Evolutionary conservation across 2,113 vertebrate genomes (phyloP).

Genomic region (Collichthys lucidus): DNA sequence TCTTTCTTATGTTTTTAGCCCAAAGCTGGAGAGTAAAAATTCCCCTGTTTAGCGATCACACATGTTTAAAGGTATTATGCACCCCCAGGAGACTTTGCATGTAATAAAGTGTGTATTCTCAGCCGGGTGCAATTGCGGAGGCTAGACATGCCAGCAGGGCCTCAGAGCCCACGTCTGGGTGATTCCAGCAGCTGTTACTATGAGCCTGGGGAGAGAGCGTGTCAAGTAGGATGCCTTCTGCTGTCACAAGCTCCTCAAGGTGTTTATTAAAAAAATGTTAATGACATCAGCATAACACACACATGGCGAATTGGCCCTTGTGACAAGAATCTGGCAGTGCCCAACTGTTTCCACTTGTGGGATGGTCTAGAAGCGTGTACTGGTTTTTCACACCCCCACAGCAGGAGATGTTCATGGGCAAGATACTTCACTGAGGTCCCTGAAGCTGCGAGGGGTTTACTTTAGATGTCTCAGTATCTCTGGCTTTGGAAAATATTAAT

Average conservation of each 20-base stretch:
- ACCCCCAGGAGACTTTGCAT: constrained; percentile 72
- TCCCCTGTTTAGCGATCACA: constrained; percentile 71
- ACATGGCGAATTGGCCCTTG: constrained; percentile 59
- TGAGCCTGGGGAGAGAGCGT: constrained; percentile 67
- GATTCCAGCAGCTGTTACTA: constrained; percentile 80
- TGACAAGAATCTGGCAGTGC: constrained; percentile 73
- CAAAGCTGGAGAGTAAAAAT: constrained; percentile 64
- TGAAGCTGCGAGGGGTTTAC: constrained; percentile 36
- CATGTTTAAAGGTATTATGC: constrained; percentile 72
- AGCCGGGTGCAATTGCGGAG: constrained; percentile 67
- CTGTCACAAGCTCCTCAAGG: constrained; percentile 80
- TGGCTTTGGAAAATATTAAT: constrained; percentile 65
- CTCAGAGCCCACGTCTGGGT: constrained; percentile 69
- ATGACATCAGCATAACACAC: constrained; percentile 67
- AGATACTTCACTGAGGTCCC: constrained; percentile 60
- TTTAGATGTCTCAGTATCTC: constrained; percentile 60
- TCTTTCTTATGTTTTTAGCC: constrained; percentile 33
- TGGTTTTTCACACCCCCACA: constrained; percentile 60
- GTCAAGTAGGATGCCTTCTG: constrained; percentile 79
- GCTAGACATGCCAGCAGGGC: constrained; percentile 66
- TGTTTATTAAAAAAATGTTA: constrained; percentile 82
- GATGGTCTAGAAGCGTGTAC: constrained; percentile 49
- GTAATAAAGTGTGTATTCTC: constrained; percentile 80
- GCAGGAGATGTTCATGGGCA: constrained; percentile 61
- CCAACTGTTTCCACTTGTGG: constrained; percentile 68